phyloP scores from a whole-genome alignment of 1,140 invertebrate species.

The Dreissena polymorpha region DNA sequence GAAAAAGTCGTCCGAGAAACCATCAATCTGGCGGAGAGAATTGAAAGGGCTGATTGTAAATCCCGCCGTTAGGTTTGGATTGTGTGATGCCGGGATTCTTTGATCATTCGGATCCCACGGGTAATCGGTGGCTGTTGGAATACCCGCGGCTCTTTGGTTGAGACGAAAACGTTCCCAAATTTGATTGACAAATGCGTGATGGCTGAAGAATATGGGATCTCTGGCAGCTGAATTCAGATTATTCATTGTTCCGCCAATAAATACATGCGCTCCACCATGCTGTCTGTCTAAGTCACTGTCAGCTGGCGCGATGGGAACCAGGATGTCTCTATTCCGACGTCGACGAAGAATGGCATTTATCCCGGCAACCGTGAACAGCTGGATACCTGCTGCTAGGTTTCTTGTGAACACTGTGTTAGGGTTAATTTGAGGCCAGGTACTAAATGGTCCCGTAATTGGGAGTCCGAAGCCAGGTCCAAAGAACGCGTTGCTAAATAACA shows the following conservation, averaged over 20 bases:
- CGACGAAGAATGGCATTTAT: slow-evolving; percentile 53
- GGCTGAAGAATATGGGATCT: too few relatives aligned
- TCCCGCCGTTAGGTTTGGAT: too few relatives aligned
- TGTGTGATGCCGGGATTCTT: slow-evolving; percentile 44
- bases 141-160: too few relatives aligned
- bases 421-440: too few relatives aligned
- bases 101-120: slow-evolving; percentile 23
- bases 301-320: slow-evolving; percentile 49
- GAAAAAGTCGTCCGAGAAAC: slow-evolving; percentile 60
- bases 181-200: too few relatives aligned
- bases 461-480: too few relatives aligned
- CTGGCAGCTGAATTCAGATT: slow-evolving; percentile 69
- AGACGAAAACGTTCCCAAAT: too few relatives aligned
- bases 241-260: slow-evolving; percentile 69
- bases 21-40: slow-evolving; percentile 51
- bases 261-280: slow-evolving; percentile 67
- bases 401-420: slow-evolving; percentile 26
- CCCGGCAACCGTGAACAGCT: slow-evolving; percentile 48
- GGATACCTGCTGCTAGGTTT: slow-evolving; percentile 36
- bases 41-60: slow-evolving; percentile 8
- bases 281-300: slow-evolving; percentile 67
- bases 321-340: too few relatives aligned
- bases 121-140: slow-evolving; percentile 54
- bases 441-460: too few relatives aligned
- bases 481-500: too few relatives aligned